Evolutionary conservation across 37 sponge, comb jelly and placozoan species (phyloP).

Genomic region (Cliona cf. orientalis): DNA sequence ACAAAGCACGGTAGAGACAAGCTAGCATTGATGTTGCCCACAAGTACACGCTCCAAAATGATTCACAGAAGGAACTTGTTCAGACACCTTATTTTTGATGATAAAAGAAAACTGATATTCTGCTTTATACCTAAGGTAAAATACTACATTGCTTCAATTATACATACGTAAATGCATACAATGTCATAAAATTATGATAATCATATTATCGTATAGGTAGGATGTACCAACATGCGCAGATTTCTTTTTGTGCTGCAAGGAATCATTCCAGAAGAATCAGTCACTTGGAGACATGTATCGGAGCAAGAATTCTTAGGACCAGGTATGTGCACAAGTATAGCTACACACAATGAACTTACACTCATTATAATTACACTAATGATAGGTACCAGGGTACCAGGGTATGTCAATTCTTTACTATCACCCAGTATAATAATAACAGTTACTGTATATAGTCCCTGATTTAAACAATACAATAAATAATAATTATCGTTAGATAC

Average conservation of each 20-base stretch:
- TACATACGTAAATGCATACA: not conserved
- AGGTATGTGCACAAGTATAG: too few relatives aligned
- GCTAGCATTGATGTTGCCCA: too few relatives aligned
- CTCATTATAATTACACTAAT: not conserved
- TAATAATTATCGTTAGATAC: too few relatives aligned
- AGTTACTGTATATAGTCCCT: too few relatives aligned
- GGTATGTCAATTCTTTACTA: too few relatives aligned
- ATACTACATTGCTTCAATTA: not conserved
- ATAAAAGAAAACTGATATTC: constrained; percentile 14
- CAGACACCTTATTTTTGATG: constrained; percentile 33
- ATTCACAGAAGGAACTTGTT: constrained; percentile 12
- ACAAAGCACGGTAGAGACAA: not conserved
- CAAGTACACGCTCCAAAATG: too few relatives aligned
- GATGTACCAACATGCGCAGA: constrained; percentile 28
- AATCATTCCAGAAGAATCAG: constrained; percentile 1
- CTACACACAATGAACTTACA: not conserved
- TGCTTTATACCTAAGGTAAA: constrained; percentile 55
- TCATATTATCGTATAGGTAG: constrained; percentile 27
- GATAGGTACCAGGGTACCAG: too few relatives aligned
- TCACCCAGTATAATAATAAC: too few relatives aligned
- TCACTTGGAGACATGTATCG: not conserved
- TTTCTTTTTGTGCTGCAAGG: constrained; percentile 14
- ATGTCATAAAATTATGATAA: not conserved
- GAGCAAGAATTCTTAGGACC: too few relatives aligned
- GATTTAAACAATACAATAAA: too few relatives aligned